phyloP scores from a whole-genome alignment of 2,113 vertebrate species.

The Egretta garzetta region DNA sequence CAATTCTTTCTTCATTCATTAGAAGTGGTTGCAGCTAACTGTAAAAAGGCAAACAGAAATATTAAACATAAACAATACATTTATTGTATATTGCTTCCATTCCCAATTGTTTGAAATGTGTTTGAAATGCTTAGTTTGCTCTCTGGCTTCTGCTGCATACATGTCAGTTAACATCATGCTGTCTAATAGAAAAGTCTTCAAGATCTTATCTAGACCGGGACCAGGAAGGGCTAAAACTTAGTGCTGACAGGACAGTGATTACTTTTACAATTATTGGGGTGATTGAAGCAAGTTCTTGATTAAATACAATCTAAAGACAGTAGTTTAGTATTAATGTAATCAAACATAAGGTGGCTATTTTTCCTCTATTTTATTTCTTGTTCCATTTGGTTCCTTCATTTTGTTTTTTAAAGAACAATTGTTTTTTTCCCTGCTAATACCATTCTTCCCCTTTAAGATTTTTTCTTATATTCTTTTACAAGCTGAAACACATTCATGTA shows the following conservation, averaged over 20 bases:
- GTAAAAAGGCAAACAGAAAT: not conserved
- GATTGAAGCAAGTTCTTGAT: not conserved
- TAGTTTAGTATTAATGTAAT: not conserved
- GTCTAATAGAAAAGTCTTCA: not conserved
- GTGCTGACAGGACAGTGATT: not conserved
- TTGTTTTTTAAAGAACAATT: not conserved
- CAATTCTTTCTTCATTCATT: not conserved
- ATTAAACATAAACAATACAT: not conserved
- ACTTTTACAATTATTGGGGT: not conserved
- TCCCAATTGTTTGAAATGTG: not conserved
- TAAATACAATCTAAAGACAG: not conserved
- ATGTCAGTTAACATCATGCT: not conserved
- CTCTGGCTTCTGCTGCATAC: not conserved
- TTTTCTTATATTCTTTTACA: not conserved
- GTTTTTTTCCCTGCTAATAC: not conserved
- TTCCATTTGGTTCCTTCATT: not conserved
- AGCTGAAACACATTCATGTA: not conserved
- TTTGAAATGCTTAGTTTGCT: not conserved
- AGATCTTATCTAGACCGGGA: not conserved
- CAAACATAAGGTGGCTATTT: not conserved
- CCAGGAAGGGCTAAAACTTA: not conserved
- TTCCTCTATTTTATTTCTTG: not conserved
- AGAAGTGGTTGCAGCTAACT: not conserved
- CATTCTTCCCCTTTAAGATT: not conserved
- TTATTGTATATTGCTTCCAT: not conserved